Evolutionary conservation across 2,797 vertebrate species (phyloP).

Genomic region (Cygnus olor): DNA sequence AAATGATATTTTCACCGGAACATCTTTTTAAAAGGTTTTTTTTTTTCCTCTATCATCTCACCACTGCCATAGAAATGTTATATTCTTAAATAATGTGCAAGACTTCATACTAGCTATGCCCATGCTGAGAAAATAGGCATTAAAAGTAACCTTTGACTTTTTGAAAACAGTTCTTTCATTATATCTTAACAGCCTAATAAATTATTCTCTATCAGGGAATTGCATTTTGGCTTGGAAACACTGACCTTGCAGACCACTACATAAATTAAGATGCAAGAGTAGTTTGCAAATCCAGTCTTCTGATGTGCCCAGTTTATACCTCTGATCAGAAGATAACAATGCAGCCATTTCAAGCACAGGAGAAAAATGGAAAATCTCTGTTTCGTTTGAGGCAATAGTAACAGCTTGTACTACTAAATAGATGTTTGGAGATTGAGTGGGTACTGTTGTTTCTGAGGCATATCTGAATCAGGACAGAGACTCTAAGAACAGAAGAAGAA

Average conservation of each 20-base stretch:
- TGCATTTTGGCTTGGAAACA: constrained; percentile 41
- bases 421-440: not conserved
- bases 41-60: not conserved
- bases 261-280: constrained; percentile 52
- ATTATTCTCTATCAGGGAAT: constrained; percentile 20
- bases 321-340: constrained; percentile 49
- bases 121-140: constrained; percentile 32
- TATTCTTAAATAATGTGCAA: not conserved
- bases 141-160: constrained; percentile 1
- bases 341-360: not conserved
- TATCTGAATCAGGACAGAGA: not conserved
- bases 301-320: constrained; percentile 23
- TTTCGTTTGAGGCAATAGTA: not conserved
- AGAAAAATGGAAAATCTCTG: not conserved
- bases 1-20: not conserved
- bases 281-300: constrained; percentile 1
- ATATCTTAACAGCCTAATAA: constrained; percentile 40
- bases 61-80: not conserved
- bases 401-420: not conserved
- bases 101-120: not conserved
- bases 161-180: not conserved
- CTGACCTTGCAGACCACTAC: not conserved
- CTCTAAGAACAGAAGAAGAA: not conserved
- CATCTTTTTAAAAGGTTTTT: not conserved
- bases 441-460: not conserved